Base-by-base conservation (phyloP, 2,797 vertebrate genomes). In the Poliocrania exsul region DNA sequence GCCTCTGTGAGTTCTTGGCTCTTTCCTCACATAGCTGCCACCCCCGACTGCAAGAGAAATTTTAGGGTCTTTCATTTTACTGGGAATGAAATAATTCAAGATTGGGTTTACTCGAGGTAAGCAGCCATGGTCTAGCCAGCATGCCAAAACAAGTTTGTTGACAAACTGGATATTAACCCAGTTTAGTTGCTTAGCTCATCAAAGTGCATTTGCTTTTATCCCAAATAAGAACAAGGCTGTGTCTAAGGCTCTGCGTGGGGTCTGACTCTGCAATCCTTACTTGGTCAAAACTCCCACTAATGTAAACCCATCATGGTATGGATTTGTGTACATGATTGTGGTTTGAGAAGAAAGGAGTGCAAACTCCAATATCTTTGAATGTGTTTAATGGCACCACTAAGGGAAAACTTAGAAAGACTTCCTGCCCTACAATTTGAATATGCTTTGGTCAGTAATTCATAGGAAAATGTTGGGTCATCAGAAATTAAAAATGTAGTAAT, bases 151-250 rank as follows among this genome's bases (percentile, higher is more conserved):
- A 94, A 61, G 90, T 91, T 90, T 86, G 85, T 93, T 81, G 94
- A 91, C 91, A 95, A 88, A 88, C 92, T 95, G 91, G 87, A 72
- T 97, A 65, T 94, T 93, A 93, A 94, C 85, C 85, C 66, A 85
- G 87, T 95, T 95, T 83, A 79, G 81, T 92, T 67, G 80, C 88
- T 91, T 91, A 82, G 66, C 78, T 95, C 78, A 81, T 94, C 75
- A 87, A 84, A 93, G 87, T 90, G 61, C 46, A 11, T 62, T 71
- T 54, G 56, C 83, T 96, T 95, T 92, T 83, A 85, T 91, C 86
- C 89, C 78, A 89, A 67, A 80, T 79, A 69, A 85, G 87, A 62
- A 5, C 33, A 54, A 53, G 86, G 35, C 62, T 80, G 23, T n/a
- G 72, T 87, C 53, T 84, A 57, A 44, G 49, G 51, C 80, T 80